phyloP scores from a whole-genome alignment of 2,113 vertebrate genomes.

The Procavia capensis region DNA sequence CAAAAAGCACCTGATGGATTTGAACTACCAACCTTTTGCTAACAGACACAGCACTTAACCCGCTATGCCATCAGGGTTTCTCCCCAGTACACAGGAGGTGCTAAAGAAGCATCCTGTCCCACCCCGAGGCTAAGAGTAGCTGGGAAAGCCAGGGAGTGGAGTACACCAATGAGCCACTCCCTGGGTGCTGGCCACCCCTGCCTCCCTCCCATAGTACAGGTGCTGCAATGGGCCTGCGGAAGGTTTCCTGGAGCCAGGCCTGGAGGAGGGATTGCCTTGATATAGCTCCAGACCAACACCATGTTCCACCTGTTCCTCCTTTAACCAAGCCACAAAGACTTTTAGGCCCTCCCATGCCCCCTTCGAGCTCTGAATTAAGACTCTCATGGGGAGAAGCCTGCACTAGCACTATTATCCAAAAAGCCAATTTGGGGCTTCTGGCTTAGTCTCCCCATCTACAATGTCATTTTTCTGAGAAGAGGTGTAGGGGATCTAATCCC shows the following conservation, averaged over 20 bases:
- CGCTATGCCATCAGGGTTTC: too few relatives aligned
- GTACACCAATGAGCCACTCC: not conserved
- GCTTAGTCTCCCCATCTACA: conserved; percentile 21
- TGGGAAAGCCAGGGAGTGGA: not conserved
- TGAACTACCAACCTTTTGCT: too few relatives aligned
- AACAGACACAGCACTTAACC: too few relatives aligned
- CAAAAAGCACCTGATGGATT: too few relatives aligned
- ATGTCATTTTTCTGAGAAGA: not conserved
- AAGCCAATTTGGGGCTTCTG: not conserved
- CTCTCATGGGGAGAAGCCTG: not conserved
- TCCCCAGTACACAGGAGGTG: not conserved
- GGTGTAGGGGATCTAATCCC: not conserved
- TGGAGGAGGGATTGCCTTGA: not conserved
- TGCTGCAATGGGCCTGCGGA: not conserved
- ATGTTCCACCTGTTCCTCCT: not conserved
- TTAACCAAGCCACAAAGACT: conserved; percentile 8
- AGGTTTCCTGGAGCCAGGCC: not conserved
- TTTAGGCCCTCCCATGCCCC: not conserved
- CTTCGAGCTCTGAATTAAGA: not conserved
- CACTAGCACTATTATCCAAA: not conserved
- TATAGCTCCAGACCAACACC: not conserved
- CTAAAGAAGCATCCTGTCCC: not conserved
- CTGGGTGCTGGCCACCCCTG: not conserved
- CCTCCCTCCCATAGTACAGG: not conserved
- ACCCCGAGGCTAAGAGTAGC: not conserved